Percentiles rank a stretch among this genome's conserved stretches.
Evolutionary conservation across 2,113 vertebrate species (phyloP).

Genomic region (Chaetorhynchus papuensis): DNA sequence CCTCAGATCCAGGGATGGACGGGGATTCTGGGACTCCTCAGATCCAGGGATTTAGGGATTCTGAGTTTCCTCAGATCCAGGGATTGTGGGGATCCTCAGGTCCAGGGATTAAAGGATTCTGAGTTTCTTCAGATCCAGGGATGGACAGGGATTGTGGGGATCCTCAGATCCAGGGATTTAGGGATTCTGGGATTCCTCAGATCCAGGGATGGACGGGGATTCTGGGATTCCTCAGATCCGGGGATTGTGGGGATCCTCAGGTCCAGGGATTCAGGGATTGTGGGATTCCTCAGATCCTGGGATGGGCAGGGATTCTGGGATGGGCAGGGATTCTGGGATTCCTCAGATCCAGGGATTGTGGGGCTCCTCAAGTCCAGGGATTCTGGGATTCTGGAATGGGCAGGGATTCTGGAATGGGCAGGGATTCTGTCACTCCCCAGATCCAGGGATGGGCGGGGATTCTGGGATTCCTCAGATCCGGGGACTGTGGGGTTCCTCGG

Average conservation of each 20-base stretch:
- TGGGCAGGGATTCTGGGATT: neutral
- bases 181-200: too few relatives aligned
- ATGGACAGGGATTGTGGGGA: neutral
- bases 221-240: neutral
- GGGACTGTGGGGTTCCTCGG: too few relatives aligned
- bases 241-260: too few relatives aligned
- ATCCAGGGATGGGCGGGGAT: neutral
- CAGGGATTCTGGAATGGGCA: neutral
- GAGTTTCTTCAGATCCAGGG: too few relatives aligned
- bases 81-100: neutral
- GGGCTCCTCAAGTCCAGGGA: neutral
- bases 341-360: too few relatives aligned
- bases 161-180: rapidly evolving
- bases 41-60: neutral
- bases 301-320: neutral
- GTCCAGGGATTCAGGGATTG: neutral
- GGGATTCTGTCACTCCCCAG: neutral
- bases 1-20: neutral
- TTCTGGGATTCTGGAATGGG: too few relatives aligned
- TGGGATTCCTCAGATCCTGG: neutral
- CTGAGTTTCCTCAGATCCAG: too few relatives aligned
- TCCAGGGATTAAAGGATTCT: too few relatives aligned
- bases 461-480: neutral
- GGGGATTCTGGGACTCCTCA: too few relatives aligned
- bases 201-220: neutral